Base-by-base conservation (phyloP, 2,888 invertebrate species). In the Glaucopsyche alexis region DNA sequence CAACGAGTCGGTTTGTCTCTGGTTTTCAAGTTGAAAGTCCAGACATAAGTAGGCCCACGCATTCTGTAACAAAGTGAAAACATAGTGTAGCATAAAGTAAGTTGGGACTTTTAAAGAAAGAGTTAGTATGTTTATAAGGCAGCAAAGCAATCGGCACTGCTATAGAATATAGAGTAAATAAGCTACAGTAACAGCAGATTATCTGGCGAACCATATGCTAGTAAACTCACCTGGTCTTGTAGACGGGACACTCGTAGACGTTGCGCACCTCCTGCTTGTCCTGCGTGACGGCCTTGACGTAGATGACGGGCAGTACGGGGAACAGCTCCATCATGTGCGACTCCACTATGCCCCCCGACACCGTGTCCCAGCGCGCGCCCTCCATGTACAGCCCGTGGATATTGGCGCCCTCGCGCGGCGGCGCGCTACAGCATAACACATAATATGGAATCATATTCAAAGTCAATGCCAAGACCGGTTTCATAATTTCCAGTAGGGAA, bases 11-110 rank as follows among this genome's bases (percentile, higher is more conserved):
- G 95, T 79, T 96, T 97, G 81, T 98, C 97, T 83, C 95, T 97
- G 14, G 97, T 97, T 91, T 96, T 97, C 75, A 99, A 92, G 87
- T 98, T 98, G 85, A 99, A 99, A 0, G 98, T 98, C 98, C 98
- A 99, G 13, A 99, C 98, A 83, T 95, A 99, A 0, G 98, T 99
- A 0, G 96, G 97, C 0, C 98, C 99, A 72, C 99, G 94, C 85
- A 95, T 94, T 78, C 95, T 94, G 83, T 5, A 79, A 72, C 3
- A 60, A 42, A 9, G 29, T 29, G 29, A 29, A 47, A 60, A 60
- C 19, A 19, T 60, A 60, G 1, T 52, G n/a, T 52, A 16, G 1
- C 4, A 16, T 52, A 50, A 50, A n/a, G 16, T 55, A 29, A 29
- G 29, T 29, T 29, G 29, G 29, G 29, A 29, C 29, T 29, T 29